These are phyloP conservation scores for Cryptosula pallasiana DNA, from an alignment of 2,888 invertebrate genomes.

Conservation along the genomic window DNA sequence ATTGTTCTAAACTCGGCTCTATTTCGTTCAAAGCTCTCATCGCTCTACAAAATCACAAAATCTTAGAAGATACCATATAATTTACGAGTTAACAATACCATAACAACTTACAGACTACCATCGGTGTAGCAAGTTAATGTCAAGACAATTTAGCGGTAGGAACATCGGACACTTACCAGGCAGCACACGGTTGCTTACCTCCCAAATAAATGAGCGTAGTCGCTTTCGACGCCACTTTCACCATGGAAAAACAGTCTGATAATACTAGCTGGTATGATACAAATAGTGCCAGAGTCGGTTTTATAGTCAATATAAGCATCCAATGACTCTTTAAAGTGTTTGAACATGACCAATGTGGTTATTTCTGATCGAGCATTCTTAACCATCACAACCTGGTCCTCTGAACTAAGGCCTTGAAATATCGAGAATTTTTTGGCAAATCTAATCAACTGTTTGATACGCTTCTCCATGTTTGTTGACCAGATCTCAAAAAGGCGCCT, in stretches of 20 bases:
- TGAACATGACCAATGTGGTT: background rate
- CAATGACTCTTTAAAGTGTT: background rate
- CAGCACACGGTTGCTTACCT: too few species aligned
- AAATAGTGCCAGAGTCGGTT: background rate
- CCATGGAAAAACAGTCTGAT: too few species aligned
- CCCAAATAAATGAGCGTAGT: too few species aligned
- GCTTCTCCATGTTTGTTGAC: background rate
- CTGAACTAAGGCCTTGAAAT: background rate
- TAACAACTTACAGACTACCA: too few species aligned
- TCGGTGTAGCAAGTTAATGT: too few species aligned
- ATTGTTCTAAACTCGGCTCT: too few species aligned
- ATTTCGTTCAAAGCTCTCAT: too few species aligned
- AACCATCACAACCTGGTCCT: background rate
- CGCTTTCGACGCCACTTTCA: too few species aligned
- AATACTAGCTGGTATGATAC: background rate
- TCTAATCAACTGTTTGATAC: background rate
- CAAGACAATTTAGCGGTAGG: too few species aligned
- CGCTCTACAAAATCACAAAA: too few species aligned
- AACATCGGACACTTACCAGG: too few species aligned
- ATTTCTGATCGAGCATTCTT: background rate
- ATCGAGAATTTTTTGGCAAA: background rate
- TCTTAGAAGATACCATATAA: background rate
- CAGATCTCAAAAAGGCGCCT: background rate
- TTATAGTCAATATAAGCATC: background rate
- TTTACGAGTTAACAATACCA: too few species aligned